Base-by-base conservation (phyloP, 2,797 vertebrate genomes). In the Melanotaenia parkinsoni region DNA sequence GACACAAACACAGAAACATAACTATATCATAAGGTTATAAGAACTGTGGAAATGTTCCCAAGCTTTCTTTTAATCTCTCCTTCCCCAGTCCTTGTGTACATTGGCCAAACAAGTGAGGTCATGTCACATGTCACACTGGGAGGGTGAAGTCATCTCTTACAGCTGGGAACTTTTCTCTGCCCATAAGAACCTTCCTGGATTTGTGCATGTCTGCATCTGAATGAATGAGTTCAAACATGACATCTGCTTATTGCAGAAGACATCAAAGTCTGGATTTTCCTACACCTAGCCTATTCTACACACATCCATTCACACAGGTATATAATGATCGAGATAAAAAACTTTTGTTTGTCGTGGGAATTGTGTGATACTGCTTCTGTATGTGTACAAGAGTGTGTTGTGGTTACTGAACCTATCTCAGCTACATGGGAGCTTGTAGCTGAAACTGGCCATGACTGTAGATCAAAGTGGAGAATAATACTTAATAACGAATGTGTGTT, bases 181-280 rank as follows among this genome's bases (percentile, higher is more conserved):
- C n/a, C 43, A 37, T n/a, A 18, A n/a, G 50, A 61, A 16, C 32
- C 40, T 64, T 50, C 26, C 10, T 32, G 56, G 56, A 37, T 35
- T 64, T 61, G 64, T 28, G 45, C 26, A 13, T 33, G 20, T 50
- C 16, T 63, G 60, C 28, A 18, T 66, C 33, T 60, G 33, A 43
- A 38, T 67, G 18, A 65, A 60, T 47, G 6, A 61, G 14, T 43
- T 85, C 56, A 83, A 72, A 72, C 60, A 8, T 40, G 22, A 50
- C 40, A 58, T 78, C 43, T 20, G 35, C 20, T 72, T 51, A 26
- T 66, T 63, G 71, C 24, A 67, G 26, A 51, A 35, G 20, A 64
- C 50, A 82, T 84, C 63, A 79, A 86, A 79, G 67, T 71, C 58
- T 26, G 38, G 58, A 62, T 2, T 45, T 58, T 65, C 63, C 47